Evolutionary conservation across 2,113 vertebrate species (phyloP), one percentile per base, ranked within the genome.

Genomic region (Lagopus leucura): DNA sequence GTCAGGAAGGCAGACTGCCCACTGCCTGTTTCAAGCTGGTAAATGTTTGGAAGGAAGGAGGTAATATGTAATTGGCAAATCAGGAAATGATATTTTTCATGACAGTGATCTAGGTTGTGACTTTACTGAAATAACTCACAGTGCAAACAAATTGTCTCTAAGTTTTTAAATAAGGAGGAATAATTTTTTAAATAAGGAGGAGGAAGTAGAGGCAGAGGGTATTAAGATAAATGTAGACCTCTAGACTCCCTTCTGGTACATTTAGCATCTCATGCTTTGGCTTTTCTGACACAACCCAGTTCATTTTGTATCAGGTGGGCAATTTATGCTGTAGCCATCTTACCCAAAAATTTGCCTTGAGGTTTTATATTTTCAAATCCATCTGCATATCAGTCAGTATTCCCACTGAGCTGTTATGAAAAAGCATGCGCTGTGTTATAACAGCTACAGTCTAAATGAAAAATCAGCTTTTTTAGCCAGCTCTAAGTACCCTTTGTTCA

Each of bases 401-500:
- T 82, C 61, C n/a, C 58, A 47, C 12, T 78, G 82, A 72, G 32
- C 38, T 92, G 71, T 82, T 90, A 84, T 3, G 11, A 80, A 94
- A 61, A 72, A 69, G 2, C 20, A 48, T 21, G 21, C 71, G 30
- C 65, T 83, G 16, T 87, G 13, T 82, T 82, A 60, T 45, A 65
- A 32, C 34, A 67, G 45, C 32, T 74, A 16, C 54, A 21, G 57
- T 90, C 25, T 86, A 47, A 66, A 92, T 82, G 45, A 87, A 86
- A 91, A 91, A 83, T 42, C 57, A 92, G 36, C 10, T 88, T 82
- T 87, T 88, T 61, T 55, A 74, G 55, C 64, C 36, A 87, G 45
- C 55, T 84, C 1, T 80, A 82, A 61, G 47, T 90, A 69, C 71
- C 52, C 47, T 85, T 89, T 92, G 36, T 92, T 93, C 76, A 87